Conservation (phyloP, 2,888 invertebrate genomes). For the Archips crataeganus region DNA sequence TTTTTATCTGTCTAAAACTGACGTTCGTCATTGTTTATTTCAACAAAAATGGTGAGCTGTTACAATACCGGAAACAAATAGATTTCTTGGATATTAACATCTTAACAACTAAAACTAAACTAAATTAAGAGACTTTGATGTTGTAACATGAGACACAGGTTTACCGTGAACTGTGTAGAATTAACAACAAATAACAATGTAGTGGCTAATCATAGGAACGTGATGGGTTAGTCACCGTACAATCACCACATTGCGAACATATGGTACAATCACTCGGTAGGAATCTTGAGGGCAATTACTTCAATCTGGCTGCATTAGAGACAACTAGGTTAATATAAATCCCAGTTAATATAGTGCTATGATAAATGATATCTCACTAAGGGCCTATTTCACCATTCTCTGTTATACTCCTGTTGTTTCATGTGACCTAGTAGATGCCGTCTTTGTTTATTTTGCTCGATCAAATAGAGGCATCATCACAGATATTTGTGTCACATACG, state of each 20-base stretch:
- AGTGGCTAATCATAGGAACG: conserved; percentile 25
- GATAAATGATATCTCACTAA: background rate
- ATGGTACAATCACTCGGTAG: conserved; percentile 8
- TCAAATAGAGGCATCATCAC: too few species aligned
- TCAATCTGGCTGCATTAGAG: background rate
- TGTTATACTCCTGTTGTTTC: too few species aligned
- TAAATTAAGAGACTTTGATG: background rate
- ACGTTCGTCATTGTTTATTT: too few species aligned
- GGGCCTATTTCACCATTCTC: too few species aligned
- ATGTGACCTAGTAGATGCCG: too few species aligned
- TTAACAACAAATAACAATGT: background rate
- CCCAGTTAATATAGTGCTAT: background rate
- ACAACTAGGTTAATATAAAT: background rate
- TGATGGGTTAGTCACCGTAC: conserved; percentile 31
- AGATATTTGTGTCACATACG: too few species aligned
- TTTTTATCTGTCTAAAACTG: too few species aligned
- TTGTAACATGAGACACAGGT: background rate
- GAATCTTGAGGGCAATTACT: conserved; percentile 13
- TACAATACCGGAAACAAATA: too few species aligned
- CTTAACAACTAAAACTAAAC: background rate
- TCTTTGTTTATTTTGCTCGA: too few species aligned
- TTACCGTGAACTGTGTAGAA: conserved; percentile 12
- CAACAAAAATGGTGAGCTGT: too few species aligned
- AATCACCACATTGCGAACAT: conserved; percentile 1
- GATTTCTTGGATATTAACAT: background rate